Conservation (phyloP, 2,797 vertebrate species). For the Caiman crocodilus region DNA sequence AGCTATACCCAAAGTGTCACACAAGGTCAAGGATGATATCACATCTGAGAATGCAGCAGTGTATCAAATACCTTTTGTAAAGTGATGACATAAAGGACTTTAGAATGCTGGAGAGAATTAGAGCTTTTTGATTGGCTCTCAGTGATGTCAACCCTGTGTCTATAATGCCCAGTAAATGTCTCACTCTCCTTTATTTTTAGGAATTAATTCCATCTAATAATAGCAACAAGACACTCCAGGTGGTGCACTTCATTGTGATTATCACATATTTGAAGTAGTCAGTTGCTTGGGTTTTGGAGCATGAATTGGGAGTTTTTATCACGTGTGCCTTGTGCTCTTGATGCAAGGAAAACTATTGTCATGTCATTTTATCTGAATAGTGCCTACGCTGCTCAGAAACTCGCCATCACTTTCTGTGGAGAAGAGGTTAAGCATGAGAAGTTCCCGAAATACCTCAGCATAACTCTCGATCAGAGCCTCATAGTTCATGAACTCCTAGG, state of each 20-base stretch:
- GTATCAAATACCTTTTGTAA: slow-evolving; percentile 66
- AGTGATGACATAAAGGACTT: slow-evolving; percentile 50
- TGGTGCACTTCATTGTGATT: neutral
- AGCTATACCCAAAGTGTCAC: slow-evolving; percentile 69
- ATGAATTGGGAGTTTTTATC: neutral
- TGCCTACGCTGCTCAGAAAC: no score
- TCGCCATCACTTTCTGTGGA: no score
- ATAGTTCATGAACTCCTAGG: no score
- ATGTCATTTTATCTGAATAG: no score
- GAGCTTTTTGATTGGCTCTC: neutral
- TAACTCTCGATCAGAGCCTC: no score
- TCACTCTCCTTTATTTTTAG: slow-evolving; percentile 47
- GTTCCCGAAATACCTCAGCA: no score
- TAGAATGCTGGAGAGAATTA: slow-evolving; percentile 40
- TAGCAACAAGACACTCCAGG: slow-evolving; percentile 21
- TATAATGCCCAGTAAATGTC: slow-evolving; percentile 25
- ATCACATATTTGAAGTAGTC: neutral
- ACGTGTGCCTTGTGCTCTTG: neutral
- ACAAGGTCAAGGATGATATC: slow-evolving; percentile 72
- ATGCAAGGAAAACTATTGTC: no score
- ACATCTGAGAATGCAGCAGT: slow-evolving; percentile 54
- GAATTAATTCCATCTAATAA: slow-evolving; percentile 46
- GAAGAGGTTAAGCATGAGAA: no score
- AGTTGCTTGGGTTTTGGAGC: neutral
- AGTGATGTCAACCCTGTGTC: slow-evolving; percentile 40